Base-by-base conservation (phyloP, 37 sponge, comb jelly and placozoan genomes). In the Tethya wilhelma region DNA sequence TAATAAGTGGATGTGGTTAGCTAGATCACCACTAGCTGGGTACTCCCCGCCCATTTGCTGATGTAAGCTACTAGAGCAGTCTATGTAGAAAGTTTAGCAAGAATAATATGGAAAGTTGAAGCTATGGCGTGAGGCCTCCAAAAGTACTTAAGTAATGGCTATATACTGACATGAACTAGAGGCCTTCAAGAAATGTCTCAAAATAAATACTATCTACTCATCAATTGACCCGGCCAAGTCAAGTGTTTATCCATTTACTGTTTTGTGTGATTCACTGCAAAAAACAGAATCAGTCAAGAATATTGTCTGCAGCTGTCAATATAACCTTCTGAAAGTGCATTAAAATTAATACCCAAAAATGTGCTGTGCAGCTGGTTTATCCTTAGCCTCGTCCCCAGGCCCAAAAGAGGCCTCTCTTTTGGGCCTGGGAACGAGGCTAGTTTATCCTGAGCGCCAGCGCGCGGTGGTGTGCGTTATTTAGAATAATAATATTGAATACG, bases 311-410 rank as follows among this genome's bases (percentile, higher is more conserved):
- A 49, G 53, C 53, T 49, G 53, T 49, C 53, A 49, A 14, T 49
- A 49, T 49, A 49, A 49, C 53, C 53, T 49, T 49, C 53, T n/a
- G 53, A 49, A 49, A 49, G 53, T 49, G 53, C 53, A 49, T 49
- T 9, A 49, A 49, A 49, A 49, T 49, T n/a, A n/a, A n/a, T n/a
- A n/a, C n/a, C n/a, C n/a, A n/a, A n/a, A n/a, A n/a, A n/a, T n/a
- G n/a, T n/a, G n/a, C n/a, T n/a, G n/a, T n/a, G n/a, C n/a, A n/a
- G n/a, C n/a, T n/a, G n/a, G n/a, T n/a, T n/a, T n/a, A n/a, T n/a
- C n/a, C n/a, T n/a, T n/a, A n/a, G n/a, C n/a, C n/a, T n/a, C n/a
- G n/a, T n/a, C n/a, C n/a, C n/a, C n/a, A n/a, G n/a, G n/a, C n/a
- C n/a, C n/a, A n/a, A n/a, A n/a, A n/a, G n/a, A n/a, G n/a, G n/a